Base-by-base conservation (phyloP, 2,113 vertebrate species). In the Propithecus coquereli region DNA sequence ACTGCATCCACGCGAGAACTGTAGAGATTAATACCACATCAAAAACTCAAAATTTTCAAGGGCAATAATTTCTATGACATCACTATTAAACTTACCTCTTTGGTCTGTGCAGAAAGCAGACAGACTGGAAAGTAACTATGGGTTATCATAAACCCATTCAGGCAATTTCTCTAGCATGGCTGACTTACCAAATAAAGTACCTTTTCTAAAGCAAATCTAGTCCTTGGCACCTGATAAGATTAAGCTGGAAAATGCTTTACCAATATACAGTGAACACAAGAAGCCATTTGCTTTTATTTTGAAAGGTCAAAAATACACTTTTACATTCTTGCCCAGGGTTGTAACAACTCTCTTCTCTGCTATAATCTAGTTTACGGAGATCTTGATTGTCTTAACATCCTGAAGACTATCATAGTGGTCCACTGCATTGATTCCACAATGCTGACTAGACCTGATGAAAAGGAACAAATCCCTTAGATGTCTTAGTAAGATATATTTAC, bases 151-250 rank as follows among this genome's bases (percentile, higher is more conserved):
- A 43, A 85, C 16, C 11, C 43, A 84, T 45, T 68, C 43, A 76
- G 30, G 65, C 32, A 70, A n/a, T 70, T n/a, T 65, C 40, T 79
- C 47, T 45, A 65, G 17, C 6, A 10, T 50, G 16, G 13, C 77
- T 50, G 30, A 45, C 86, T 85, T 82, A 85, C 54, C 76, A 71
- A 80, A 70, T 30, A 17, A 92, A 40, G 40, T 57, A 30, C 14
- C 5, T 95, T 94, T 90, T 61, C 87, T 86, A 68, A 65, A 82
- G n/a, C 17, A 90, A 82, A 61, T 66, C 52, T 66, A 93, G 63
- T 9, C 25, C 27, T n/a, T 73, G 25, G 50, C 30, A 81, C 37
- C 34, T 81, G 30, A 68, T 57, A 83, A 11, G n/a, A 81, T 17
- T 61, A 54, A 74, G 30, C 30, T 82, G 30, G n/a, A 93, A 94